These are phyloP conservation scores for Trachops cirrhosus DNA, from an alignment of 2,797 vertebrate species.

Conservation along the genomic window DNA sequence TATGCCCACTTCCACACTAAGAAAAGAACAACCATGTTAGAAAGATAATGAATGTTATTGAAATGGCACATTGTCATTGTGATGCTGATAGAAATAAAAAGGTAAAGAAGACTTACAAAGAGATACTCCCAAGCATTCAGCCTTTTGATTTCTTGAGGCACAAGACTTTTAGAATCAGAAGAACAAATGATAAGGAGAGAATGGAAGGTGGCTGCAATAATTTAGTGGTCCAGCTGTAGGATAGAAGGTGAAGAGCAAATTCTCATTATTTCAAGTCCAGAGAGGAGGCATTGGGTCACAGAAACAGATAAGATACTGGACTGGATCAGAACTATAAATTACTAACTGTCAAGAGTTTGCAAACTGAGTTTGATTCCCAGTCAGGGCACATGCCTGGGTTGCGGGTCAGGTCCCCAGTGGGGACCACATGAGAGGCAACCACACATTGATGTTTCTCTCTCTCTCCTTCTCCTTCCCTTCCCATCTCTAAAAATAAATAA, in stretches of 20 bases:
- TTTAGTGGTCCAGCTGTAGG: neutral
- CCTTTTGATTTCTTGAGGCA: neutral
- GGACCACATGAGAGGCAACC: too few species aligned
- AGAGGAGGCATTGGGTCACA: neutral
- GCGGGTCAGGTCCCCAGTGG: too few species aligned
- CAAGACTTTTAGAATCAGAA: neutral
- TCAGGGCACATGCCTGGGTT: too few species aligned
- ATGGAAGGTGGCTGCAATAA: neutral
- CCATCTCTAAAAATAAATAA: too few species aligned
- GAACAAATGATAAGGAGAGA: neutral
- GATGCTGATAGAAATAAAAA: neutral
- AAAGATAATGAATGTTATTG: neutral
- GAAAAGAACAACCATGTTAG: neutral
- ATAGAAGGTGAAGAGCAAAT: neutral
- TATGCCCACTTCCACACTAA: neutral
- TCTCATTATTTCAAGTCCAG: neutral
- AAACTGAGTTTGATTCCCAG: too few species aligned
- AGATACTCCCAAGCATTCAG: neutral
- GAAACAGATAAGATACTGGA: neutral
- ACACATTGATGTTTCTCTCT: too few species aligned
- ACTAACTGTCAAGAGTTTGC: neutral
- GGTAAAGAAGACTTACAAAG: neutral
- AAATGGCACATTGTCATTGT: neutral
- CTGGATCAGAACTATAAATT: neutral
- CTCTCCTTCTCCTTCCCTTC: too few species aligned